A percentile compares a stretch with the other conserved stretches of the same genome.
phyloP scores from a whole-genome alignment of 1,140 invertebrate genomes.

The Anastrepha obliqua region DNA sequence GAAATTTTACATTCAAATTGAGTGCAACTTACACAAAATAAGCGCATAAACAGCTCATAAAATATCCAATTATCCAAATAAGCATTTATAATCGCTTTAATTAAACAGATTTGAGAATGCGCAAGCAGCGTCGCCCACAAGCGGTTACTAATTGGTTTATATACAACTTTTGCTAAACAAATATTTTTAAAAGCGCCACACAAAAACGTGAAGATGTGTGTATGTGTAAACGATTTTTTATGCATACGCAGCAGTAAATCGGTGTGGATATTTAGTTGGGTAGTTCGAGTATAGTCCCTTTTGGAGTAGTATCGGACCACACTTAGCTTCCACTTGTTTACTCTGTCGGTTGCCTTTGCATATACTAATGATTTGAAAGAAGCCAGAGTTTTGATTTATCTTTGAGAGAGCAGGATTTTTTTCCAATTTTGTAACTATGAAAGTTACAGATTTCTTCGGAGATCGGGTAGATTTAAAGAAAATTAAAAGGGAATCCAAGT shows the following conservation, averaged over 20 bases:
- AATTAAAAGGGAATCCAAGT: no score
- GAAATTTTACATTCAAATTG: slow-evolving; percentile 14
- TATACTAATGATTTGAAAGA: no score
- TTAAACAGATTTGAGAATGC: not conserved
- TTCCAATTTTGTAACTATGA: no score
- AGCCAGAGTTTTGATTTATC: no score
- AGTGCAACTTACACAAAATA: slow-evolving; percentile 19
- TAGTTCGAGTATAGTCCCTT: no score
- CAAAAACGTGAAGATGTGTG: not conserved
- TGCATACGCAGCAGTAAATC: not conserved
- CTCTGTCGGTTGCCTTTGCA: no score
- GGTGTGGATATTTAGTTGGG: no score
- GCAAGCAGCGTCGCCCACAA: slow-evolving; percentile 10
- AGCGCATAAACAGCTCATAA: slow-evolving; percentile 1
- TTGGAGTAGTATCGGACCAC: no score
- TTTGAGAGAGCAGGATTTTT: no score
- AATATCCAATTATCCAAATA: slow-evolving; percentile 43
- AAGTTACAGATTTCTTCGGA: no score
- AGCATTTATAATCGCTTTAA: slow-evolving; percentile 33
- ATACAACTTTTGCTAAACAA: slow-evolving; percentile 29
- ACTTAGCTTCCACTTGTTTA: no score
- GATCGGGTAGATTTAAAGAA: no score
- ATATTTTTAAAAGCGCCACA: slow-evolving; percentile 33
- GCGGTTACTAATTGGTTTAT: slow-evolving; percentile 32
- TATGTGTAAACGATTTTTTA: not conserved